Base-by-base conservation (phyloP, 2,888 invertebrate genomes). In the Teleogryllus oceanicus region DNA sequence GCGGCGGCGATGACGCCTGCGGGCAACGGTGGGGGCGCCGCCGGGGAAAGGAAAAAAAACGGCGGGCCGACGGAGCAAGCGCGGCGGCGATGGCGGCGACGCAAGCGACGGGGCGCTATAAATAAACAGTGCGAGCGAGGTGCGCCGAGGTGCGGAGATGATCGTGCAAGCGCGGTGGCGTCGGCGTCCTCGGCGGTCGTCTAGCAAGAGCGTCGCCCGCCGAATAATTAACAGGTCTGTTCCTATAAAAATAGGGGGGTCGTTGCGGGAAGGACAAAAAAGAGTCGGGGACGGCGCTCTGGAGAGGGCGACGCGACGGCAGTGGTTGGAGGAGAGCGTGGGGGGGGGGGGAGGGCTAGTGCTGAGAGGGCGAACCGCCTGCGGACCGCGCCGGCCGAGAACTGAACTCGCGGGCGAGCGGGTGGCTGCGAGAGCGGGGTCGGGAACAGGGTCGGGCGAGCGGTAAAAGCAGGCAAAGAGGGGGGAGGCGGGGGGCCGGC, bases 71-170 rank as follows among this genome's bases (percentile, higher is more conserved):
- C 37, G 37, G 37, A 37, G 37, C 37, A 37, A 37, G 37, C 37
- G 37, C 37, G 37, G 5, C 37, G 37, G 37, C 37, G 37, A 37
- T 37, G 37, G 37, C 37, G 37, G 37, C 37, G 37, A 37, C 37
- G 37, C 37, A 62, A 12, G 62, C 62, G 62, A 18, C 62, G 62
- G 62, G 62, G 13, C 62, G 62, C 62, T 62, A 62, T 62, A 62
- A 62, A 62, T 62, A 62, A 62, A 62, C 62, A 62, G 62, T n/a
- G 62, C 13, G 62, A n/a, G 62, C 62, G 62, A 62, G 62, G 62
- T 62, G 62, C 16, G 62, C 62, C 62, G 62, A 62, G 62, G n/a
- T 62, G 62, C 62, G 62, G 13, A 10, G 62, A 13, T 13, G 62
- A 62, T 62, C 12, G 62, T 62, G 62, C 62, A 8, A 4, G 62